These are phyloP conservation scores for Micronycteris hirsuta DNA, from an alignment of 2,113 vertebrate species.

Conservation along the genomic window DNA sequence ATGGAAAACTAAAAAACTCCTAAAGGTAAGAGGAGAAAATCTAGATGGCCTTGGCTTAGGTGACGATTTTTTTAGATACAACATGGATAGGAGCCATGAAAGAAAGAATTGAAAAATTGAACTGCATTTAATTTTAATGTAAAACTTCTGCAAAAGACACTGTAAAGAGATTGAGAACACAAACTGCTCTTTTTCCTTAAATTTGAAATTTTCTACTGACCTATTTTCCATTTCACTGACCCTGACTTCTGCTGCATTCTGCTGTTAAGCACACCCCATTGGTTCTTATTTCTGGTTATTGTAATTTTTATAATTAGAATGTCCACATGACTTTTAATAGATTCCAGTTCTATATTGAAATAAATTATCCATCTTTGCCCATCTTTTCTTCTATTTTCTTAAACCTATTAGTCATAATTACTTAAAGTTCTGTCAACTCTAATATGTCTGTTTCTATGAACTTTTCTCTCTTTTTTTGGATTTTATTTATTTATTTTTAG, in stretches of 20 bases:
- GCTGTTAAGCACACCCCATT: background rate
- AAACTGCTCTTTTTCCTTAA: background rate
- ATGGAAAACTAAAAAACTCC: background rate
- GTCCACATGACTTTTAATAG: background rate
- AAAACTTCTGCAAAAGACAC: background rate
- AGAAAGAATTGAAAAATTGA: background rate
- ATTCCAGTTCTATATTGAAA: background rate
- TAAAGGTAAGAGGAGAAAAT: background rate
- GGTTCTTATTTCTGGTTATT: background rate
- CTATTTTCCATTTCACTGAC: background rate
- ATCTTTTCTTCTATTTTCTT: background rate
- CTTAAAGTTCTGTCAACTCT: background rate
- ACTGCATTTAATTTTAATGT: background rate
- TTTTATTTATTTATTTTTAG: too few species aligned
- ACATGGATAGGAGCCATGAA: background rate
- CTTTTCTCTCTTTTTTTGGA: background rate
- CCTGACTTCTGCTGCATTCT: background rate
- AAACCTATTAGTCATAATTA: background rate
- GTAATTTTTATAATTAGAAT: background rate
- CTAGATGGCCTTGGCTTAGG: background rate
- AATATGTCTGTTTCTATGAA: background rate
- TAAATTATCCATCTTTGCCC: background rate
- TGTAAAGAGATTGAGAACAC: background rate
- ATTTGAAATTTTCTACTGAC: background rate
- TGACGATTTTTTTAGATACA: background rate